Evolutionary conservation across 1,140 invertebrate genomes (phyloP).

Genomic region (Dolichoris vasculosae): DNA sequence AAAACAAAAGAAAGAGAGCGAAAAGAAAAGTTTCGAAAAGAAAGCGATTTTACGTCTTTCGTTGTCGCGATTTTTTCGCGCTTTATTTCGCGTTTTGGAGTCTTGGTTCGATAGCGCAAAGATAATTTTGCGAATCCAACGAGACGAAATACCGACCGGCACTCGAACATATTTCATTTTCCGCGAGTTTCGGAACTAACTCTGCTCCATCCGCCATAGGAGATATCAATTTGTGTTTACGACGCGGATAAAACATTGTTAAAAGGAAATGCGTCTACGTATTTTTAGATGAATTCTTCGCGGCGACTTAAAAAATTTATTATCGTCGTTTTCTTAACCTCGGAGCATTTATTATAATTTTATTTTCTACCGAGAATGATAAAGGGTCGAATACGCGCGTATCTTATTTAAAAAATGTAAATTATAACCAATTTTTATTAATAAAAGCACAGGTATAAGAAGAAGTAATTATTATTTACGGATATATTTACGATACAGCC

Average conservation of each 20-base stretch:
- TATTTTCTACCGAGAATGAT: too few species aligned
- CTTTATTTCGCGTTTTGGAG: conserved; percentile 31
- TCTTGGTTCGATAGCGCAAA: conserved; percentile 64
- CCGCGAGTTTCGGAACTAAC: neutral
- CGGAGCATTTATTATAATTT: neutral
- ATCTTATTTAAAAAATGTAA: too few species aligned
- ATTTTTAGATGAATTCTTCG: neutral
- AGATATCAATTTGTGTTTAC: conserved; percentile 37
- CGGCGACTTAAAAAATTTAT: neutral
- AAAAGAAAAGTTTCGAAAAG: neutral
- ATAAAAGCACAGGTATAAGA: too few species aligned
- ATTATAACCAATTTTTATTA: too few species aligned
- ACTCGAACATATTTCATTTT: conserved; percentile 38
- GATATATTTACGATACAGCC: too few species aligned
- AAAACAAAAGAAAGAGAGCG: conserved; percentile 4
- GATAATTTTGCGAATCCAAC: conserved; percentile 70
- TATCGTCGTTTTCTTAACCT: neutral
- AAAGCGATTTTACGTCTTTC: neutral
- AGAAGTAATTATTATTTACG: too few species aligned
- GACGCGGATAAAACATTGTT: conserved; percentile 6
- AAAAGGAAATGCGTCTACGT: neutral
- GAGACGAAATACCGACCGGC: conserved; percentile 62
- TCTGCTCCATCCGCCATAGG: neutral
- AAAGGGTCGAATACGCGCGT: too few species aligned
- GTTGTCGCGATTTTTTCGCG: conserved; percentile 42